Percentiles rank a stretch among this genome's conserved stretches.
Evolutionary conservation across 2,888 invertebrate genomes (phyloP).

Genomic region (Cheilosia pagana): DNA sequence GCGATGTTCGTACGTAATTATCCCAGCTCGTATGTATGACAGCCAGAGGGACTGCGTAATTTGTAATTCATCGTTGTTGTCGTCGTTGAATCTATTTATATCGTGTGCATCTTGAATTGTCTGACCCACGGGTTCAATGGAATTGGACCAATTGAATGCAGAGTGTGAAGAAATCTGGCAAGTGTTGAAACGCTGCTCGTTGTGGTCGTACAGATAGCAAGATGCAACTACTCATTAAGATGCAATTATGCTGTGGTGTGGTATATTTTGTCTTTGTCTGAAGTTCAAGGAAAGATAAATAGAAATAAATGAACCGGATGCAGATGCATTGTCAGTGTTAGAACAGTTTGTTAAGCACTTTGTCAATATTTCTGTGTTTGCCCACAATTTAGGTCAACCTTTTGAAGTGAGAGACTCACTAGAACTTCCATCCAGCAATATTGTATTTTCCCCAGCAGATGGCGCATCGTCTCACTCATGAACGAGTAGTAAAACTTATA

Average conservation of each 20-base stretch:
- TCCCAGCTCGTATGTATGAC: neutral
- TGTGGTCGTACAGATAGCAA: neutral
- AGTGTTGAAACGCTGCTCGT: neutral
- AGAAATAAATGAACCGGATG: neutral
- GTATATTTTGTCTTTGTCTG: neutral
- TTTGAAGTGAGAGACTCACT: too few species aligned
- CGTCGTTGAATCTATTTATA: slow-evolving; percentile 20
- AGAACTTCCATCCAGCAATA: too few species aligned
- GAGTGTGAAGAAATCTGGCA: slow-evolving; percentile 12
- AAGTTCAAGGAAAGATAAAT: neutral
- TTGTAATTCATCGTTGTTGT: slow-evolving; percentile 8
- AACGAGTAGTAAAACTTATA: too few species aligned
- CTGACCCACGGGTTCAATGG: slow-evolving; percentile 43
- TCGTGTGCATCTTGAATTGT: slow-evolving; percentile 18
- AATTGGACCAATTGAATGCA: slow-evolving; percentile 27
- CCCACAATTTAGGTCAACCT: too few species aligned
- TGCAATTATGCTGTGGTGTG: slow-evolving; percentile 5
- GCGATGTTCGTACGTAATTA: slow-evolving; percentile 9
- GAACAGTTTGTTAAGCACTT: neutral
- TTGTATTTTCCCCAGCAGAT: too few species aligned
- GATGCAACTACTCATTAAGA: slow-evolving; percentile 18
- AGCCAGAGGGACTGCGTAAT: neutral
- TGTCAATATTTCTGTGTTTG: too few species aligned
- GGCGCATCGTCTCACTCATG: too few species aligned
- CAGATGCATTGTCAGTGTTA: neutral